Conservation (phyloP, 2,113 vertebrate species). For the Mesitornis unicolor region DNA sequence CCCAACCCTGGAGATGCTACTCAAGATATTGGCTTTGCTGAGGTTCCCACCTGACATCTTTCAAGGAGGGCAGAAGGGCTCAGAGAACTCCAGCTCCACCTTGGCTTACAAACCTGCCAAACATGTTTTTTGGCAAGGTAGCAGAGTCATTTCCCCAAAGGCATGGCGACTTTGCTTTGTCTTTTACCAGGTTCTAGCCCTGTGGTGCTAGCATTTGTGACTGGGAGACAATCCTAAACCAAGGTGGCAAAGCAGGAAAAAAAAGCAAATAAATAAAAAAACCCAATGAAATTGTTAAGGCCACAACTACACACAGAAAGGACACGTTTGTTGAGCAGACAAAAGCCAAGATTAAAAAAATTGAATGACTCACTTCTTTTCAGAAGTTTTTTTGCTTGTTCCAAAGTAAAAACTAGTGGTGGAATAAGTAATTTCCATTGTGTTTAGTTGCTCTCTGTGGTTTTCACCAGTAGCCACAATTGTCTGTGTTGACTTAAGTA, state of each 20-base stretch:
- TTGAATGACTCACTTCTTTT: background rate
- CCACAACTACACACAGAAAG: background rate
- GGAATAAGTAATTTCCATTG: slow-evolving; percentile 40
- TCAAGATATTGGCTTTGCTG: slow-evolving; percentile 33
- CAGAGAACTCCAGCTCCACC: background rate
- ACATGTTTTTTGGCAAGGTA: slow-evolving; percentile 40
- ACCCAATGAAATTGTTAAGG: background rate
- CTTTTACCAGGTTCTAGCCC: background rate
- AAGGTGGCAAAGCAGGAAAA: background rate
- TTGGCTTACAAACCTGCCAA: slow-evolving; percentile 41
- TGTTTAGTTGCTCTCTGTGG: slow-evolving; percentile 35
- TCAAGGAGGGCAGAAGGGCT: slow-evolving; percentile 21
- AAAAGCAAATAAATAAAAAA: background rate
- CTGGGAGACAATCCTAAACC: slow-evolving; percentile 2
- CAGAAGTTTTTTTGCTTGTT: background rate
- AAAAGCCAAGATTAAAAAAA: background rate
- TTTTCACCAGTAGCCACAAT: slow-evolving; percentile 52
- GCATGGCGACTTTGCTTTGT: slow-evolving; percentile 6
- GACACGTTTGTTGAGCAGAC: background rate
- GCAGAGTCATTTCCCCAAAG: slow-evolving; percentile 4
- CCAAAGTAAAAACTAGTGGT: slow-evolving; percentile 14
- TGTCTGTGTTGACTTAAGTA: slow-evolving; percentile 41
- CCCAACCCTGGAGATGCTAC: slow-evolving; percentile 44
- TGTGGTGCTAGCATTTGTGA: background rate
- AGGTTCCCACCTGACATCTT: background rate